A percentile compares a stretch with the other conserved stretches of the same genome.
phyloP scores from a whole-genome alignment of 92 coral and sea anemone species.

The Heteractis magnifica region DNA sequence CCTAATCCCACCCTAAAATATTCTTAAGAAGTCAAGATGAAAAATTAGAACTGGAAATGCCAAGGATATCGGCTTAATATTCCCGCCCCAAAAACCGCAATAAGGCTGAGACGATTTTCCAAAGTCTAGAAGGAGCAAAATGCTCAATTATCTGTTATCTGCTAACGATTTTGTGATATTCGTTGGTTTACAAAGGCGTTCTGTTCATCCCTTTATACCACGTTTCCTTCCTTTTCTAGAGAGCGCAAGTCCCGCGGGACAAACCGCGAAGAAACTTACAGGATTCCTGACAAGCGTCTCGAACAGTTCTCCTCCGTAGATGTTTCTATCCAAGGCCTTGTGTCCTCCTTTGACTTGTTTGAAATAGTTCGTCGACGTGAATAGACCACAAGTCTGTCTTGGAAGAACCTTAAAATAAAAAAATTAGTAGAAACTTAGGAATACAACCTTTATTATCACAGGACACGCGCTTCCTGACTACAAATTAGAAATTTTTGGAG shows the following conservation, averaged over 20 bases:
- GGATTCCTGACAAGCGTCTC: slow-evolving; percentile 86
- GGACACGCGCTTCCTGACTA: too few relatives aligned
- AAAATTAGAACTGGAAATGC: background rate
- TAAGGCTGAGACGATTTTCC: background rate
- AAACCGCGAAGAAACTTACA: slow-evolving; percentile 32
- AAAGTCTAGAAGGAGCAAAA: background rate
- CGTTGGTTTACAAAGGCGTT: background rate
- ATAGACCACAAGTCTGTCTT: slow-evolving; percentile 91
- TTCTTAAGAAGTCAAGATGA: too few relatives aligned
- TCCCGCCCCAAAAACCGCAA: background rate
- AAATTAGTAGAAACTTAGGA: background rate
- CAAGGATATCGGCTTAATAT: background rate
- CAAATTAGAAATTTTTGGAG: too few relatives aligned
- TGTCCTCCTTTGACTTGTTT: slow-evolving; percentile 85
- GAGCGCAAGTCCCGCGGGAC: background rate
- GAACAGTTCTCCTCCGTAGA: slow-evolving; percentile 93
- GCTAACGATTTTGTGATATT: background rate
- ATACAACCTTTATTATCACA: too few relatives aligned
- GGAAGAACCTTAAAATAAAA: slow-evolving; percentile 71
- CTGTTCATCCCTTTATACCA: background rate
- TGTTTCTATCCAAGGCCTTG: slow-evolving; percentile 74
- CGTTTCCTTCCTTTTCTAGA: background rate
- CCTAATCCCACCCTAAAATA: background rate
- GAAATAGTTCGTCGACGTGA: slow-evolving; percentile 90
- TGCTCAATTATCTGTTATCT: background rate